These are phyloP conservation scores for Pipra filicauda DNA, from an alignment of 2,113 vertebrate species.

Conservation along the genomic window DNA sequence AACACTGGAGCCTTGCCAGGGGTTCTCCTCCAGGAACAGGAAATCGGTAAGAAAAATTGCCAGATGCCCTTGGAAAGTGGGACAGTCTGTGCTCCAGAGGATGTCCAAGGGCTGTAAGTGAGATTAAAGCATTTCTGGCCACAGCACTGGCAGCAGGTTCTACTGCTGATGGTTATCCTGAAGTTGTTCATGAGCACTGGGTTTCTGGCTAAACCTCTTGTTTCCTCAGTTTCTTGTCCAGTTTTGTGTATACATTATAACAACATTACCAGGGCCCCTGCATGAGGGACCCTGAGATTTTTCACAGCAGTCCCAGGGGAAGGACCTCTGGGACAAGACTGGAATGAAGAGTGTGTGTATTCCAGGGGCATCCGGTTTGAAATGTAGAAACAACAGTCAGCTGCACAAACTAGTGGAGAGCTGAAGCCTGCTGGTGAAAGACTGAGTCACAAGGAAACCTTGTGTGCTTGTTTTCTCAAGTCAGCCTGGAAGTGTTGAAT, in stretches of 20 bases:
- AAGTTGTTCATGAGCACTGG: neutral
- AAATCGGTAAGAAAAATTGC: neutral
- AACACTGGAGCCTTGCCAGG: neutral
- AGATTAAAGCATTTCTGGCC: neutral
- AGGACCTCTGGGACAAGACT: neutral
- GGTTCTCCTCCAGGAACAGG: neutral
- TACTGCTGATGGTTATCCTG: neutral
- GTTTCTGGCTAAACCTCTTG: neutral
- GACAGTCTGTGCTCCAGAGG: neutral
- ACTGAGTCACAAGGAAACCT: neutral
- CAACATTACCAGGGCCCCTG: neutral
- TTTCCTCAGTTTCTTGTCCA: neutral
- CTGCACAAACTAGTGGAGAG: neutral
- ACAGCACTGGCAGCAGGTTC: neutral
- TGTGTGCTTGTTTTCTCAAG: neutral
- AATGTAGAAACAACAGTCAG: neutral
- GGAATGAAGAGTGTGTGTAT: fast-evolving
- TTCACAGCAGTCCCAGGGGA: neutral
- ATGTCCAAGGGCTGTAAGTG: neutral
- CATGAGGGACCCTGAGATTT: neutral
- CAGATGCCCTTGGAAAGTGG: neutral
- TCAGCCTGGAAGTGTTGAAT: neutral
- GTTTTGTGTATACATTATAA: fast-evolving
- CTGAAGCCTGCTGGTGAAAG: neutral
- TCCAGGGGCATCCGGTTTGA: neutral